Percentiles rank a stretch among this genome's conserved stretches.
Evolutionary conservation across 2,888 invertebrate genomes (phyloP).

Genomic region (Lydus trimaculatus): DNA sequence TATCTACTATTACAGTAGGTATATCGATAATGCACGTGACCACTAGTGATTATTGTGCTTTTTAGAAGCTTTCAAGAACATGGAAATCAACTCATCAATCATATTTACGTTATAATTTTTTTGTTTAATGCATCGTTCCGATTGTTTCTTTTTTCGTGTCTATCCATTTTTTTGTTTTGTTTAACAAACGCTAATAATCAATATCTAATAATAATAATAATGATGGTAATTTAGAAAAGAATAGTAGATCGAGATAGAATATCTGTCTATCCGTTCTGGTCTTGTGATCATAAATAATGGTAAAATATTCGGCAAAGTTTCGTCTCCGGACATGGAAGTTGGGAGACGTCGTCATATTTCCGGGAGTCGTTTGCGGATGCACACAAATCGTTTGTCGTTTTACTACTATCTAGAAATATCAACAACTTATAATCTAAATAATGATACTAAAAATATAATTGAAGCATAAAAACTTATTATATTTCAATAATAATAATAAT

Average conservation of each 20-base stretch:
- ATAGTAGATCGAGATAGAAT: neutral
- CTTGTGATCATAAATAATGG: constrained; percentile 48
- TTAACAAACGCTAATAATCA: neutral
- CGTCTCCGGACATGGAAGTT: constrained; percentile 49
- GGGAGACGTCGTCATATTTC: constrained; percentile 50
- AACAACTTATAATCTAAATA: neutral
- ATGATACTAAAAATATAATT: neutral
- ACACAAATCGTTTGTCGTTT: constrained; percentile 35
- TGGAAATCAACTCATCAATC: constrained; percentile 9
- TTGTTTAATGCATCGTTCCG: neutral
- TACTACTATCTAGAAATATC: neutral
- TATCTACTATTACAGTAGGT: neutral
- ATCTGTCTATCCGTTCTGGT: constrained; percentile 41
- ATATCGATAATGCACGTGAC: constrained; percentile 7
- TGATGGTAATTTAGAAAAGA: neutral
- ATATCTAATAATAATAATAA: neutral
- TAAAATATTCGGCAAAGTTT: constrained; percentile 49
- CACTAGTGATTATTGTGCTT: neutral
- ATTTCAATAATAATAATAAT: too few species aligned
- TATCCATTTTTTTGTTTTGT: neutral
- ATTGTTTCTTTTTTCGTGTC: neutral
- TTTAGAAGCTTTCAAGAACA: constrained; percentile 6
- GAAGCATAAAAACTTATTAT: constrained; percentile 9
- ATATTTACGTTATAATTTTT: neutral
- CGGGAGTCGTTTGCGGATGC: constrained; percentile 42